Percentiles rank a stretch among this genome's conserved stretches.
Conservation (phyloP, 2,113 vertebrate genomes). For the Orientallactaga bullata region DNA sequence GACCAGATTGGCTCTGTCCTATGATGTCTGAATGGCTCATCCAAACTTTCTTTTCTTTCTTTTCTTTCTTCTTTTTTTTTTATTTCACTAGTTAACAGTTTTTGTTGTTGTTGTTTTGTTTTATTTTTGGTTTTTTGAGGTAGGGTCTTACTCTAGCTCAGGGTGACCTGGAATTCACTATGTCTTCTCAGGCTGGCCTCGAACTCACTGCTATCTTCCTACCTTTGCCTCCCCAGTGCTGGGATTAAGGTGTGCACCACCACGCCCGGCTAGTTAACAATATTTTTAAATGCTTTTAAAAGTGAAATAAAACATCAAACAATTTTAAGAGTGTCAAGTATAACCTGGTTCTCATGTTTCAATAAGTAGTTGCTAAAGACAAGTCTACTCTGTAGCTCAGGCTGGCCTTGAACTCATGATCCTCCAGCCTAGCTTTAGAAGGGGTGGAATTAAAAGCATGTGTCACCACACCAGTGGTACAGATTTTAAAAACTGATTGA, state of each 20-base stretch:
- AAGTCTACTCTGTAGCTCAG: background rate
- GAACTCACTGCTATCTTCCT: too few species aligned
- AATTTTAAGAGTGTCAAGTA: background rate
- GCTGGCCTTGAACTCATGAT: background rate
- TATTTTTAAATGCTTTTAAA: conserved; percentile 30
- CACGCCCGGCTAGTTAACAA: too few species aligned
- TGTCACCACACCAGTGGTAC: background rate
- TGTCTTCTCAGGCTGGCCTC: too few species aligned
- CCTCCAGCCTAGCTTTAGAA: background rate
- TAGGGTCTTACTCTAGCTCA: too few species aligned
- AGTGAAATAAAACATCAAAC: background rate
- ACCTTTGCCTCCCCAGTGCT: too few species aligned
- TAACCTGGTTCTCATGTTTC: background rate
- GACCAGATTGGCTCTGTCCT: background rate
- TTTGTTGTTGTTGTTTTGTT: too few species aligned
- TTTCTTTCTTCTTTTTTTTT: background rate
- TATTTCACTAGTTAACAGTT: background rate
- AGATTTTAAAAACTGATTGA: background rate
- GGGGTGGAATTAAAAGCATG: background rate
- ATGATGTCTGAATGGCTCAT: background rate
- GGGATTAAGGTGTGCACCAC: too few species aligned
- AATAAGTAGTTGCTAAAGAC: background rate
- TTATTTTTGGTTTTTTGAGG: too few species aligned
- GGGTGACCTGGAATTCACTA: too few species aligned
- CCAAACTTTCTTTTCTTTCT: too few species aligned